Base-by-base conservation (phyloP, 2,888 invertebrate genomes). In the Agriopis marginaria region DNA sequence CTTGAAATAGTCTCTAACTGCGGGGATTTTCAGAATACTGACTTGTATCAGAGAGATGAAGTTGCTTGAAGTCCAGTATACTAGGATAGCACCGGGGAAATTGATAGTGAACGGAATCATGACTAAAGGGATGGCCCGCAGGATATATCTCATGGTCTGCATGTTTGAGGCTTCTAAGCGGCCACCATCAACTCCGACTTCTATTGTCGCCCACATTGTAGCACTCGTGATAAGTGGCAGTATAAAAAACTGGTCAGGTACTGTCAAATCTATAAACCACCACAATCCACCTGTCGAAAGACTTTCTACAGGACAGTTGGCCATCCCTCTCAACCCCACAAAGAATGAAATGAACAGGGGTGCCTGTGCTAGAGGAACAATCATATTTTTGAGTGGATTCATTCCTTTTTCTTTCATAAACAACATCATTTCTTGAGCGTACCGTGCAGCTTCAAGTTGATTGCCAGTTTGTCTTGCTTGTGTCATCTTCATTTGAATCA, bases 281-380 rank as follows among this genome's bases (percentile, higher is more conserved):
- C 95, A 96, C 0, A 98, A 77, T 0, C 99, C 99, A 44, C 99
- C 99, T 0, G 96, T 94, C 74, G 96, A 95, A 95, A 99, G 95
- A 84, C 98, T 98, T 53, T 98, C 98, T 47, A 99, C 97, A 2
- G 99, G 99, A 44, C 97, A 95, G 82, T 97, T 97, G 0, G 98
- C 96, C 99, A 99, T 99, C 74, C 95, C 94, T 78, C 98, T 95
- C 58, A 99, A 89, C 0, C 97, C 98, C 91, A 98, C 95, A 85
- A 99, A 99, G 86, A 98, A 97, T 0, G 99, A 98, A 73, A 99
- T 90, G 86, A 99, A 99, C 14, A 99, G 91, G 0, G 99, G 99
- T 64, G 97, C 97, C 91, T 98, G 98, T 0, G 96, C 96, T 53
- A 98, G 74, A 0, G 97, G 97, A 0, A 97, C 96, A 56, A 97